Evolutionary conservation across 2,888 invertebrate genomes (phyloP), one percentile per base, ranked within the genome.

Genomic region (Hedya salicella): DNA sequence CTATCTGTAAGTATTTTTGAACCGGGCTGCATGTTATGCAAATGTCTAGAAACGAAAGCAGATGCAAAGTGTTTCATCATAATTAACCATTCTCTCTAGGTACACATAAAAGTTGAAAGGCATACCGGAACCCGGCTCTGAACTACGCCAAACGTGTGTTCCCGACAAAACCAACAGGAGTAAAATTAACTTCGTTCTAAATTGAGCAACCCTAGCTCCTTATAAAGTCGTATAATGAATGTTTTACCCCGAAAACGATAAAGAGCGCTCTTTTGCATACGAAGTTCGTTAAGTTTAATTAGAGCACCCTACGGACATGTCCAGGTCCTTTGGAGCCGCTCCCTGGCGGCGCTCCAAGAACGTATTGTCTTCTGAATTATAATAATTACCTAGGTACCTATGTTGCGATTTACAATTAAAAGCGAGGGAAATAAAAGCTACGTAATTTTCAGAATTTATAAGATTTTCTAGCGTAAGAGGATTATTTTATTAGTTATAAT

Each of bases 221-320:
- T 81, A 81, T 80, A 80, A 80, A 83, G 78, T 78, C 79, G 75
- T 77, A 73, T 79, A 84, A 81, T 83, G 78, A 78, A 80, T 81
- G 81, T 77, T 82, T 81, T 75, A 80, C 74, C 82, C 85, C 81
- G 77, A 83, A 85, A 85, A 82, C 85, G 82, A 83, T 85, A 82
- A 83, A 81, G 82, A 78, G 77, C 72, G 73, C 78, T 80, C 76
- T 74, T 85, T 84, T 84, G 82, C 85, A 86, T 85, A 78, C 77
- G 71, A 79, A 82, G 77, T 83, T 81, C 81, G 81, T 84, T 82
- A 83, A 79, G 77, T 81, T 83, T 85, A 85, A 85, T 86, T 85
- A 85, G 78, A 71, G 73, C 74, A 69, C 77, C 79, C 78, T 73
- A 71, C 74, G 78, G 81, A 78, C 79, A 75, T 73, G 78, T 53